These are phyloP conservation scores for Agrotis clavis DNA, from an alignment of 2,888 invertebrate genomes.

Conservation along the genomic window DNA sequence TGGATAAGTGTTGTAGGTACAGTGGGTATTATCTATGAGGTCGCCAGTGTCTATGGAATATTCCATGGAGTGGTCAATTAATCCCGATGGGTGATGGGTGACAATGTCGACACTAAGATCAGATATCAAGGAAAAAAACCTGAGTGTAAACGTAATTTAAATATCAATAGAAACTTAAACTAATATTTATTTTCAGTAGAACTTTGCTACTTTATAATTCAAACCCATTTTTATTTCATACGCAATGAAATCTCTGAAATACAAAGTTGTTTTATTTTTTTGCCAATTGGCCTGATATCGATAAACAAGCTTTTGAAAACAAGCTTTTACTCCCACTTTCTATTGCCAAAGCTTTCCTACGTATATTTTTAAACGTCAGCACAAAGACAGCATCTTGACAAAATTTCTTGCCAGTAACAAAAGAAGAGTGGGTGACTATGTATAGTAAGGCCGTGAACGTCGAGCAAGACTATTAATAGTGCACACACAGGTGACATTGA, in stretches of 20 bases:
- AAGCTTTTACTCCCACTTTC: constrained; percentile 31
- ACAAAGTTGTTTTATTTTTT: constrained; percentile 11
- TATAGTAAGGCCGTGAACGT: constrained; percentile 35
- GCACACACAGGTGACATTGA: constrained; percentile 42
- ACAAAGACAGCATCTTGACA: constrained; percentile 38
- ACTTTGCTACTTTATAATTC: background rate
- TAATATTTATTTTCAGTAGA: background rate
- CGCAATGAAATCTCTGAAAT: background rate
- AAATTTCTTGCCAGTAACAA: constrained; percentile 49
- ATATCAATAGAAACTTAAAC: no score
- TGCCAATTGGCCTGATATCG: constrained; percentile 21
- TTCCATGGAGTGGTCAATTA: constrained; percentile 33
- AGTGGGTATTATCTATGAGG: constrained; percentile 17
- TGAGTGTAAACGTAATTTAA: no score
- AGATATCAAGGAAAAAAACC: background rate
- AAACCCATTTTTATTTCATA: background rate
- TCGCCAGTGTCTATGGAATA: constrained; percentile 16
- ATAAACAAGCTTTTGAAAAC: constrained; percentile 17
- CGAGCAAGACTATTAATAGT: constrained; percentile 36
- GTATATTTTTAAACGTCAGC: constrained; percentile 25
- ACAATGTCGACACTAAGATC: constrained; percentile 20
- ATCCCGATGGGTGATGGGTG: constrained; percentile 4
- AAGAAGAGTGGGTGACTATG: constrained; percentile 27
- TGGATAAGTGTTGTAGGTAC: constrained; percentile 39
- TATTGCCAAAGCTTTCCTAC: constrained; percentile 47